phyloP scores from a whole-genome alignment of 2,888 invertebrate species.

The Lottia gigantea region DNA sequence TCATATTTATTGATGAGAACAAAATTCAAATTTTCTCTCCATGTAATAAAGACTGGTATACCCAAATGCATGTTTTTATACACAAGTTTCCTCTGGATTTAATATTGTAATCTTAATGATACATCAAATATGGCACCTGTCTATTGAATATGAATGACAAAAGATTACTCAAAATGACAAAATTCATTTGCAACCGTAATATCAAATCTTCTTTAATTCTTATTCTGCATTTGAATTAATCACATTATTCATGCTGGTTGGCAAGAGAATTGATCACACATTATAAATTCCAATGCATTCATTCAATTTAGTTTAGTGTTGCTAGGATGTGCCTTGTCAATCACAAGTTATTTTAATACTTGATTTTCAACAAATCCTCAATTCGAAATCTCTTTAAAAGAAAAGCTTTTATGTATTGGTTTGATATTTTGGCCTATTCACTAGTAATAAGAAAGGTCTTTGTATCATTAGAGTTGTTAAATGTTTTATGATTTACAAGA shows the following conservation, averaged over 20 bases:
- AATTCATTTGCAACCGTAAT: neutral
- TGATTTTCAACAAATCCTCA: slow-evolving; percentile 11
- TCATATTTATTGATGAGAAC: slow-evolving; percentile 1
- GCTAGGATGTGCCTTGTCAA: slow-evolving; percentile 20
- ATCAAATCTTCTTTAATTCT: slow-evolving; percentile 6
- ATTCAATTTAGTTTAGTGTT: slow-evolving; percentile 19
- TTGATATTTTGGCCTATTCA: too few relatives aligned
- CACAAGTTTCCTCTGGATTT: too few relatives aligned
- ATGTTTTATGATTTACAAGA: too few relatives aligned
- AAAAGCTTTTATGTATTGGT: too few relatives aligned
- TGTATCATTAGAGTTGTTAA: too few relatives aligned
- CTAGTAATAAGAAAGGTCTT: too few relatives aligned
- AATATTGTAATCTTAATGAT: neutral
- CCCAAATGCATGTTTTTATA: too few relatives aligned
- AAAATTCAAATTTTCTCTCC: neutral
- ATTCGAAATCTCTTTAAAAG: too few relatives aligned
- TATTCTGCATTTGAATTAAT: slow-evolving; percentile 7
- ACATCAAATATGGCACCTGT: neutral
- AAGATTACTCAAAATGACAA: too few relatives aligned
- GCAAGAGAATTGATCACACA: slow-evolving; percentile 7
- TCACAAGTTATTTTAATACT: slow-evolving; percentile 20
- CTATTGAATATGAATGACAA: too few relatives aligned
- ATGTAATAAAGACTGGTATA: neutral
- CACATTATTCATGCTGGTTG: neutral
- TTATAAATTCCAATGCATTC: slow-evolving; percentile 21